A percentile compares a stretch with the other conserved stretches of the same genome.
These are phyloP conservation scores for Synchiropus splendidus DNA, from an alignment of 2,113 vertebrate genomes.

Conservation along the genomic window DNA sequence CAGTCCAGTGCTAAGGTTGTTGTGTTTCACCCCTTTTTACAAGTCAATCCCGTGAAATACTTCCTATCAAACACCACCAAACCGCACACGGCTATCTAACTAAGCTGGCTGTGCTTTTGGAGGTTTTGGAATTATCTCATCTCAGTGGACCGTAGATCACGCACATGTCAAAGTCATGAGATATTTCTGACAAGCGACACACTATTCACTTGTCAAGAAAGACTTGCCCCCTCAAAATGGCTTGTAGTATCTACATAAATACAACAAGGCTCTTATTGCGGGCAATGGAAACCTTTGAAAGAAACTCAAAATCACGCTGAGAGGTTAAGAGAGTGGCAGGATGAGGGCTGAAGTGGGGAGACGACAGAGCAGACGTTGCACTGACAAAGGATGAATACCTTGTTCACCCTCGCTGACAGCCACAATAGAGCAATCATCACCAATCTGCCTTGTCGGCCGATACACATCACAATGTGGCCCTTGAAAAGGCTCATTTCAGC, in stretches of 20 bases:
- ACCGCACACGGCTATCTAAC: too few relatives aligned
- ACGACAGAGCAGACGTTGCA: constrained; percentile 29
- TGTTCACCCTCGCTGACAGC: constrained; percentile 43
- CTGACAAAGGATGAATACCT: constrained; percentile 58
- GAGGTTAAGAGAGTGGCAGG: constrained; percentile 23
- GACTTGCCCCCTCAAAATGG: not conserved
- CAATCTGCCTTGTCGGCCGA: constrained; percentile 52
- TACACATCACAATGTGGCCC: constrained; percentile 45
- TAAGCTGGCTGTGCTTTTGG: too few relatives aligned
- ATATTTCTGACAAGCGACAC: too few relatives aligned
- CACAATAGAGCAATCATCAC: constrained; percentile 64
- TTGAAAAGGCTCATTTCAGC: constrained; percentile 45
- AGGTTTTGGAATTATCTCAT: too few relatives aligned
- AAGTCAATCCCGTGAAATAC: too few relatives aligned
- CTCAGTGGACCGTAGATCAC: too few relatives aligned
- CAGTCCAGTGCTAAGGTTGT: constrained; percentile 1
- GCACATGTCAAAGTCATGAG: too few relatives aligned
- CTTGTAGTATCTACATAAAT: not conserved
- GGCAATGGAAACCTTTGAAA: constrained; percentile 17
- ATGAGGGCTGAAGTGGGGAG: constrained; percentile 4
- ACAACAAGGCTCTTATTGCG: constrained; percentile 6
- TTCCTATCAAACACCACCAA: too few relatives aligned
- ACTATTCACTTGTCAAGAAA: too few relatives aligned
- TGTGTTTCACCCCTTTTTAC: constrained; percentile 13
- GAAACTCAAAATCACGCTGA: constrained; percentile 41